A percentile compares a stretch with the other conserved stretches of the same genome.
Conservation (phyloP, 2,888 invertebrate genomes). For the Muschampia plurimacula region DNA sequence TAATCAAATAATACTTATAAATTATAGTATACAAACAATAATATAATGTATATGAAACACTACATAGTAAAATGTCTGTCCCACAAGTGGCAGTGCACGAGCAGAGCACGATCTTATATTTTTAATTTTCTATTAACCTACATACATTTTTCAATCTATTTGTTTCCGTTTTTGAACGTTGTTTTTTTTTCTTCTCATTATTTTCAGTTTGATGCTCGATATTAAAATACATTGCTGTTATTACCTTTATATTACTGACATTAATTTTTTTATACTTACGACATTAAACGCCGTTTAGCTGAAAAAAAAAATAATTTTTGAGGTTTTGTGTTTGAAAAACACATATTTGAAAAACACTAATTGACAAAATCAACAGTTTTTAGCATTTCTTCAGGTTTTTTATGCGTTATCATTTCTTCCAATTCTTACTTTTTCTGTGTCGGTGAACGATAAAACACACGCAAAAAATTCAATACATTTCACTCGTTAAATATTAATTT, state of each 20-base stretch:
- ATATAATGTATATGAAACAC: slow-evolving; percentile 38
- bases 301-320: slow-evolving; percentile 31
- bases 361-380: background rate
- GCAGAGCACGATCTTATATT: slow-evolving; percentile 8
- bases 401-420: background rate
- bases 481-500: background rate
- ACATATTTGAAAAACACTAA: background rate
- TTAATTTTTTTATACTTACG: slow-evolving; percentile 28
- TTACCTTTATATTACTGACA: slow-evolving; percentile 23
- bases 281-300: slow-evolving; percentile 32
- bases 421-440: background rate
- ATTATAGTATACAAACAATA: slow-evolving; percentile 13
- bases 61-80: slow-evolving; percentile 52
- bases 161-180: slow-evolving; percentile 16
- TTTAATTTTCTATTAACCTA: slow-evolving; percentile 11
- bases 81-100: slow-evolving; percentile 21
- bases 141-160: slow-evolving; percentile 1
- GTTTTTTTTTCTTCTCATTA: slow-evolving; percentile 28
- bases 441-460: background rate
- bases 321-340: background rate
- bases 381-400: background rate
- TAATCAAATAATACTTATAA: slow-evolving; percentile 38
- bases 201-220: slow-evolving; percentile 32
- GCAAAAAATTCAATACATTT: background rate
- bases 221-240: background rate